These are phyloP conservation scores for Ectemnius cavifrons DNA, from an alignment of 2,888 invertebrate genomes.

Conservation along the genomic window DNA sequence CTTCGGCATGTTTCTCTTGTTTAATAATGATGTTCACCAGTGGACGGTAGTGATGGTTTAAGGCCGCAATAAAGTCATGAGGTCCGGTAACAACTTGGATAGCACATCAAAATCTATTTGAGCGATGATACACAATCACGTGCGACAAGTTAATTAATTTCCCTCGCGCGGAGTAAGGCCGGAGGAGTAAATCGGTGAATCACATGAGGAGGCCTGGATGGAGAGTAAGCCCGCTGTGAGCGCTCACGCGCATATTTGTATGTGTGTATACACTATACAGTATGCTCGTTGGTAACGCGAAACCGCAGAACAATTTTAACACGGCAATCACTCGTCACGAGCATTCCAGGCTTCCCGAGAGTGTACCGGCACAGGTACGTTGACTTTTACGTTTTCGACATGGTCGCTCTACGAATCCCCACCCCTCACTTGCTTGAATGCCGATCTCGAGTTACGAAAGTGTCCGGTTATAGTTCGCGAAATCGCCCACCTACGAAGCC, in stretches of 20 bases:
- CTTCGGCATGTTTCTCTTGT: too few species aligned
- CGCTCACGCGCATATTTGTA: too few species aligned
- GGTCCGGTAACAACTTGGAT: constrained; percentile 7
- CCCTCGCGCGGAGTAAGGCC: neutral
- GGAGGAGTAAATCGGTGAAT: neutral
- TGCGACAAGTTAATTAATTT: constrained; percentile 31
- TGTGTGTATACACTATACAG: neutral
- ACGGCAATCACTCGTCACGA: neutral
- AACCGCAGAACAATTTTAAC: constrained; percentile 14
- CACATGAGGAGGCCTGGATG: constrained; percentile 2
- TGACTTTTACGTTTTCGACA: constrained; percentile 7
- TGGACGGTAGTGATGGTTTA: too few species aligned
- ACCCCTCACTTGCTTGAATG: neutral
- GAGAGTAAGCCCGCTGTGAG: too few species aligned
- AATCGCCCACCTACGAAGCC: too few species aligned
- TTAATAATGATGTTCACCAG: too few species aligned
- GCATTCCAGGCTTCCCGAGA: neutral
- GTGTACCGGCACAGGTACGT: neutral
- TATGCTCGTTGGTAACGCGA: constrained; percentile 8
- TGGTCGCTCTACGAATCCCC: too few species aligned
- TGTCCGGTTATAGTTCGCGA: too few species aligned
- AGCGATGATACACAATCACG: constrained; percentile 18
- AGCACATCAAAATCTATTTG: constrained; percentile 13
- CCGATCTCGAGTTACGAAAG: too few species aligned
- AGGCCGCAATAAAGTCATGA: neutral